phyloP scores from a whole-genome alignment of 2,888 invertebrate species.

The Pseudeuparius sepicola region DNA sequence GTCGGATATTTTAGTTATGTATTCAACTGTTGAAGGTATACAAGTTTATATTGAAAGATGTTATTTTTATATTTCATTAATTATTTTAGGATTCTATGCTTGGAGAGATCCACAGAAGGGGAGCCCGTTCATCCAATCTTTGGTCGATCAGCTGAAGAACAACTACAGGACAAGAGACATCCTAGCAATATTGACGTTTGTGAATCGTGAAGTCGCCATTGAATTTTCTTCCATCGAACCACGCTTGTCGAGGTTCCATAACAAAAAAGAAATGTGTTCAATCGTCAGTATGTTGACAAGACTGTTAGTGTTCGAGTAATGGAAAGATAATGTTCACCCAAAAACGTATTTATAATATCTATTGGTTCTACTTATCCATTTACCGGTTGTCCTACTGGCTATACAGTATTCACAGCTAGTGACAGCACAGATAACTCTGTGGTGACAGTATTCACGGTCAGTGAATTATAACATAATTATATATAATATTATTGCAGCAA shows the following conservation, averaged over 20 bases:
- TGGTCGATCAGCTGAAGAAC: conserved; percentile 47
- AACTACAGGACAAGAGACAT: conserved; percentile 45
- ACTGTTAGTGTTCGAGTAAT: too few species aligned
- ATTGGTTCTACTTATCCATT: too few species aligned
- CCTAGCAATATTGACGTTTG: conserved; percentile 51
- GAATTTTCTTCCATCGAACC: conserved; percentile 50
- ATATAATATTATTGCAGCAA: too few species aligned
- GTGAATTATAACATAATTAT: too few species aligned
- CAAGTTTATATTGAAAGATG: too few species aligned
- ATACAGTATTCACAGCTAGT: too few species aligned
- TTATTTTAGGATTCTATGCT: conserved; percentile 53
- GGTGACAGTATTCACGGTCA: too few species aligned
- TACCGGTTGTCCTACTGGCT: too few species aligned
- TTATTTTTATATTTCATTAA: too few species aligned
- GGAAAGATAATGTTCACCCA: too few species aligned
- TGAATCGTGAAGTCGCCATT: conserved; percentile 53
- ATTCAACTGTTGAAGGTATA: conserved; percentile 59
- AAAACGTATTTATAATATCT: too few species aligned
- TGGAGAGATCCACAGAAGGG: conserved; percentile 57
- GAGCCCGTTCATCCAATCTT: conserved; percentile 63
- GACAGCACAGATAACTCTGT: too few species aligned
- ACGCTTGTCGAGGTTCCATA: conserved; percentile 38
- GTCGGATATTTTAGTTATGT: conserved; percentile 62
- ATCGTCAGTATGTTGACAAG: conserved; percentile 57
- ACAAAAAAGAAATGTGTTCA: conserved; percentile 60